Percentiles rank a stretch among this genome's conserved stretches.
These are phyloP conservation scores for Conops quadrifasciatus DNA, from an alignment of 2,888 invertebrate species.

Conservation along the genomic window DNA sequence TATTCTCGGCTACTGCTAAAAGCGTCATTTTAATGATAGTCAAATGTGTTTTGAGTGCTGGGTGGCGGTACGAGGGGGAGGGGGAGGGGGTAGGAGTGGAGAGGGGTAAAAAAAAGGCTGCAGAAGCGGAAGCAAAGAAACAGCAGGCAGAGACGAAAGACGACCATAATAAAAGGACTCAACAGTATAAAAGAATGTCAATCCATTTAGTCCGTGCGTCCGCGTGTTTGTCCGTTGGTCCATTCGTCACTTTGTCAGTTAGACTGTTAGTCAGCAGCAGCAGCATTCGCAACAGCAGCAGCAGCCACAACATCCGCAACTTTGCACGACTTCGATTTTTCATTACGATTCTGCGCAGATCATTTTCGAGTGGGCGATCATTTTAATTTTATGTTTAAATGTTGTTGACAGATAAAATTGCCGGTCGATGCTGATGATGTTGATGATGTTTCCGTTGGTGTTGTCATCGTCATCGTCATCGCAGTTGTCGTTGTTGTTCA, in stretches of 20 bases:
- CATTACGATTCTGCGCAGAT: background rate
- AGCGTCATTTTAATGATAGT: background rate
- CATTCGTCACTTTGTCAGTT: background rate
- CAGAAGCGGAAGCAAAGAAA: background rate
- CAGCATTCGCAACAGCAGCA: too few species aligned
- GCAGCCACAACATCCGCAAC: too few species aligned
- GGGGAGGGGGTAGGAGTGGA: background rate
- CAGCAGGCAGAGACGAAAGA: too few species aligned
- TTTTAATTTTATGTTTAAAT: constrained; percentile 47
- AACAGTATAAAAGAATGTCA: too few species aligned
- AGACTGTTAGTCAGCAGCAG: constrained; percentile 10
- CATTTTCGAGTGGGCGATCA: constrained; percentile 46
- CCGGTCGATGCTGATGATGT: constrained; percentile 36
- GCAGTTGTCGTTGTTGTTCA: constrained; percentile 32
- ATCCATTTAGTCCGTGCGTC: too few species aligned
- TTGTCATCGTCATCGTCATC: constrained; percentile 20
- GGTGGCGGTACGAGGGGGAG: background rate
- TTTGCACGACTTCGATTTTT: constrained; percentile 28
- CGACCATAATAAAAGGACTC: too few species aligned
- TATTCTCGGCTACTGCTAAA: background rate
- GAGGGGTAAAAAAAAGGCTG: background rate
- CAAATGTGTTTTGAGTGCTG: background rate
- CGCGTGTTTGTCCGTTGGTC: background rate
- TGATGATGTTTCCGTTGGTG: constrained; percentile 32
- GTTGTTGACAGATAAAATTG: constrained; percentile 49